Evolutionary conservation across 1,140 invertebrate species (phyloP).

Genomic region (Hormaphis cornu): DNA sequence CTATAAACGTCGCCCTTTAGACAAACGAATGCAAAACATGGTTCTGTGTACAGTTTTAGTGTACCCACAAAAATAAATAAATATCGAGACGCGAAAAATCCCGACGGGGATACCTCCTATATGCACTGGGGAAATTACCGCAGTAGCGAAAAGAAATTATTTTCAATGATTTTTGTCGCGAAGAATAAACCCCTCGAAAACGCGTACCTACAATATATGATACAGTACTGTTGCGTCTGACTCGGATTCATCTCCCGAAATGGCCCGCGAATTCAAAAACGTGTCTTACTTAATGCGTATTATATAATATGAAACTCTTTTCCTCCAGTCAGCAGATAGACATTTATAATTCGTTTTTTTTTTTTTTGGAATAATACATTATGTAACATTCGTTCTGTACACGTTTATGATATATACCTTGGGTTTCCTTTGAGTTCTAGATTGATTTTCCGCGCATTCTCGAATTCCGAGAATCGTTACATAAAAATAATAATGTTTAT

Average conservation of each 20-base stretch:
- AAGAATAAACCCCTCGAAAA: no score
- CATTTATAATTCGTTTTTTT: no score
- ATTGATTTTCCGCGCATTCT: no score
- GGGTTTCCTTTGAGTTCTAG: no score
- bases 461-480: no score
- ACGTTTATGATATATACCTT: no score
- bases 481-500: no score
- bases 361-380: no score
- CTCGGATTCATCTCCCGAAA: not conserved
- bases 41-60: not conserved
- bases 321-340: no score
- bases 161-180: conserved; percentile 1
- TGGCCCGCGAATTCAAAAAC: not conserved
- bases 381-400: no score
- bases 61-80: not conserved
- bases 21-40: not conserved
- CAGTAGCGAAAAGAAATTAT: conserved; percentile 17
- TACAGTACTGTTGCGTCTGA: not conserved
- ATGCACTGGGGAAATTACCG: conserved; percentile 25
- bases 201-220: not conserved
- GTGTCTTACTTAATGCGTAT: not conserved
- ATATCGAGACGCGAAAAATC: not conserved
- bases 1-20: no score
- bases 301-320: no score
- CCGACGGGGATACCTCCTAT: not conserved